Base-by-base conservation (phyloP, 2,888 invertebrate species). In the Ceramica pisi region DNA sequence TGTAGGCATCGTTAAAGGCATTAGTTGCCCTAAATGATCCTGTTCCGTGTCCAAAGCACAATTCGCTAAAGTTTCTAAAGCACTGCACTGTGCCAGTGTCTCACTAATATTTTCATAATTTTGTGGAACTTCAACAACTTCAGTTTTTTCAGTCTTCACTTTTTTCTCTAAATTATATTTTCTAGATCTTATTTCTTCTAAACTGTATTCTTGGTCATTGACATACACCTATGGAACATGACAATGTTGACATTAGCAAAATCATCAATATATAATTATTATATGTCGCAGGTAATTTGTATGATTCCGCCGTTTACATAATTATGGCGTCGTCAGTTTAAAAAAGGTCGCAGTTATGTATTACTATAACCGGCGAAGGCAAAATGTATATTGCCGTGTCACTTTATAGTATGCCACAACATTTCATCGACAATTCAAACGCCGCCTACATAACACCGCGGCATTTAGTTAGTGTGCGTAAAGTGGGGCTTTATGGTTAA, bases 121-220 rank as follows among this genome's bases (percentile, higher is more conserved):
- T 75, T 89, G 90, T 76, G 91, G 91, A 72, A 87, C 85, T 82
- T 90, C 86, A 67, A 84, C 84, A 71, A 81, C 83, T 86, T 91
- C 91, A 80, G 87, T 80, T 75, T 82, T 86, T 88, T 93, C 93
- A 89, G 90, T 88, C 90, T 93, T 93, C 63, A 68, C 75, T 88
- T 89, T 90, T 83, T 84, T 92, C 87, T 91, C 89, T 88, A 95
- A 86, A 86, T 90, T 92, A 90, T 97, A 97, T 89, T 96, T 96
- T 84, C 96, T 94, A 74, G 97, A 97, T 87, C 97, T 96, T 81
- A 98, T 96, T 95, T 98, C 98, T 94, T 98, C 98, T 94, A 98
- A 97, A 90, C 97, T 97, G 92, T 97, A 97, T 94, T 98, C 98
- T 80, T 96, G 96, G 79, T 97, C 96, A 84, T 92, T 92, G 77